phyloP scores from a whole-genome alignment of 1,140 invertebrate genomes.

The Ctenoplectra terminalis region DNA sequence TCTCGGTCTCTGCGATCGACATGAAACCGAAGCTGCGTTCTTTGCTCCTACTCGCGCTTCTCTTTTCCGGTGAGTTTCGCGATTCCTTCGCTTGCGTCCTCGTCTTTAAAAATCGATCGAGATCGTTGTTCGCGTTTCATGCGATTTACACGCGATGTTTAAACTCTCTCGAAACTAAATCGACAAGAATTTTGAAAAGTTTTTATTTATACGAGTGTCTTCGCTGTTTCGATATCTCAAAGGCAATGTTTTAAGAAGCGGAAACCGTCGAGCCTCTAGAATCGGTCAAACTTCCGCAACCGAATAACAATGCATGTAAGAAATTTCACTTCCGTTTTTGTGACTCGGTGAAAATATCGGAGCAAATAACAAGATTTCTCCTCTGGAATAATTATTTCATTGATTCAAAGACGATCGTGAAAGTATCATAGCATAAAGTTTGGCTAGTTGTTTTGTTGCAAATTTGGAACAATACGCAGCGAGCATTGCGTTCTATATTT shows the following conservation, averaged over 20 bases:
- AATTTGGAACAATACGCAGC: slow-evolving; percentile 31
- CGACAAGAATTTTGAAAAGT: too few relatives aligned
- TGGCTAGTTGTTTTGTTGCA: neutral
- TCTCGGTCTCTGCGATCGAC: slow-evolving; percentile 40
- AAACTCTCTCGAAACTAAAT: too few relatives aligned
- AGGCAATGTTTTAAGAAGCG: too few relatives aligned
- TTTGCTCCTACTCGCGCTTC: slow-evolving; percentile 43
- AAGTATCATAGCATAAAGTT: neutral
- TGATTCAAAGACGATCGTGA: slow-evolving; percentile 6
- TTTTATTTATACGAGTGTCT: neutral
- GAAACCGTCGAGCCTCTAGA: neutral
- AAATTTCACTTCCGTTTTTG: slow-evolving; percentile 77
- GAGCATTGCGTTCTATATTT: neutral
- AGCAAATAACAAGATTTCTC: slow-evolving; percentile 17
- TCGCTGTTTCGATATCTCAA: too few relatives aligned
- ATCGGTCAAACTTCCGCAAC: neutral
- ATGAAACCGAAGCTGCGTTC: slow-evolving; percentile 58
- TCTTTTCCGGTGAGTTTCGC: slow-evolving; percentile 61
- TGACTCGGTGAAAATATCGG: slow-evolving; percentile 57
- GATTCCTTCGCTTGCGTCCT: neutral
- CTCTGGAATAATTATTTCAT: neutral
- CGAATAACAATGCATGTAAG: slow-evolving; percentile 23
- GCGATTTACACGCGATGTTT: too few relatives aligned
- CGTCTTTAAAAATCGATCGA: neutral
- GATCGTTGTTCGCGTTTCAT: neutral